phyloP scores from a whole-genome alignment of 1,140 invertebrate genomes.

The Calephelis nemesis region DNA sequence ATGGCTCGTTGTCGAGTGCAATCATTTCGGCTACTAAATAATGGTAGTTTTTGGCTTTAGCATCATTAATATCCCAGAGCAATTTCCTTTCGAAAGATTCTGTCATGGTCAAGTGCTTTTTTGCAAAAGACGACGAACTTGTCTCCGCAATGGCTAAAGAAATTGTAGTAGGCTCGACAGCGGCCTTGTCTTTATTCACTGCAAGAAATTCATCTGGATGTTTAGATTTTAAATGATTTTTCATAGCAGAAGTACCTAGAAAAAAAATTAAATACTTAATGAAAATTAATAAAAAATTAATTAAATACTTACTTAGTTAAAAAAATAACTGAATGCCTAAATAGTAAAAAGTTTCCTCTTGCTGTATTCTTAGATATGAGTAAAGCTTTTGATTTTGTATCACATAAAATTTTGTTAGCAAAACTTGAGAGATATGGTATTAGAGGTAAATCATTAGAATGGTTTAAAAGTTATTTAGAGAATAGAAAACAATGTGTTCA shows the following conservation, averaged over 20 bases:
- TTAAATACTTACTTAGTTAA: too few relatives aligned
- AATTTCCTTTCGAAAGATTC: conserved; percentile 33
- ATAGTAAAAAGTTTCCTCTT: too few relatives aligned
- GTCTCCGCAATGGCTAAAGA: not conserved
- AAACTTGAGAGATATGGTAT: too few relatives aligned
- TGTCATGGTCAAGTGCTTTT: conserved; percentile 28
- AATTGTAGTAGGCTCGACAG: not conserved
- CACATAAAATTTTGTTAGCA: too few relatives aligned
- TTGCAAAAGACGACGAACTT: conserved; percentile 21
- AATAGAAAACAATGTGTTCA: too few relatives aligned
- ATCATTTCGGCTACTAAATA: conserved; percentile 37
- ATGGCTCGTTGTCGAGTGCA: conserved; percentile 33
- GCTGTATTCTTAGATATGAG: too few relatives aligned
- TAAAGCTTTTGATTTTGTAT: too few relatives aligned
- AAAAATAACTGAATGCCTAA: too few relatives aligned
- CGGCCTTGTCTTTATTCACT: conserved; percentile 5
- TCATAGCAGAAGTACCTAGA: conserved; percentile 18
- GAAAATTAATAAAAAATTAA: too few relatives aligned
- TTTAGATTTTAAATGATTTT: conserved; percentile 25
- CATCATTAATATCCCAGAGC: conserved; percentile 32
- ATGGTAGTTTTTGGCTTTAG: conserved; percentile 31
- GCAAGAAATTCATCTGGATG: conserved; percentile 23
- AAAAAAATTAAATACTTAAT: not conserved
- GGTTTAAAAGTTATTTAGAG: too few relatives aligned
- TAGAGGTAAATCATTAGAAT: too few relatives aligned